Base-by-base conservation (phyloP, 1,140 invertebrate genomes). In the Calliphora vicina region DNA sequence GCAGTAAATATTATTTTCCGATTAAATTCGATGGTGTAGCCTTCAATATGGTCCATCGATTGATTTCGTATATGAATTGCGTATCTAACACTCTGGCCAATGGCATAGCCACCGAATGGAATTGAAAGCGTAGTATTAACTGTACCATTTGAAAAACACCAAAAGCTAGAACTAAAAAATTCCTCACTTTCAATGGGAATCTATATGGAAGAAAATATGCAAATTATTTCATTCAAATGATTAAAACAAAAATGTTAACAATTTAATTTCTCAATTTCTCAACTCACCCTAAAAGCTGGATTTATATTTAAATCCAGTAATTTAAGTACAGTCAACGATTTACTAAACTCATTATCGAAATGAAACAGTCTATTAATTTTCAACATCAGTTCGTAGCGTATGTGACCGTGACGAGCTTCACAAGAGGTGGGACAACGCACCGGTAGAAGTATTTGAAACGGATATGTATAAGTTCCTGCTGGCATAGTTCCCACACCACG, bases 341-440 rank as follows among this genome's bases (percentile, higher is more conserved):
- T 92, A 90, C 94, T 94, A 61, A 91, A 91, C 85, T 94, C 93
- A 84, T 94, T 92, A 90, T 95, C 94, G 85, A 94, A 93, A 72
- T 93, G 93, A 94, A 94, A 95, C 26, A 94, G 94, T 67, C 94
- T 92, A 88, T 95, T 94, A 84, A 96, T 87, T 27, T 45, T 71
- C 10, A 84, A 94, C 89, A 94, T 94, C 6, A 94, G 89, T 82
- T 92, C 93, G 86, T 95, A 95, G 25, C 93, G 88, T 82, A 95
- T 90, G 85, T 92, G 91, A 2, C 94, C 94, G 88, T 92, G 92
- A 81, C 94, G 92, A 0, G 93, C 93, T 86, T 94, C 94, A 91
- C 94, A 95, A 45, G 94, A 94, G 81, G 94, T 92, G 17, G 93
- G 93, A 72, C 93, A 87, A 83, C 90, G 91, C 26, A 86, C 85